Evolutionary conservation across 2,888 invertebrate genomes (phyloP).

Genomic region (Timema cristinae): DNA sequence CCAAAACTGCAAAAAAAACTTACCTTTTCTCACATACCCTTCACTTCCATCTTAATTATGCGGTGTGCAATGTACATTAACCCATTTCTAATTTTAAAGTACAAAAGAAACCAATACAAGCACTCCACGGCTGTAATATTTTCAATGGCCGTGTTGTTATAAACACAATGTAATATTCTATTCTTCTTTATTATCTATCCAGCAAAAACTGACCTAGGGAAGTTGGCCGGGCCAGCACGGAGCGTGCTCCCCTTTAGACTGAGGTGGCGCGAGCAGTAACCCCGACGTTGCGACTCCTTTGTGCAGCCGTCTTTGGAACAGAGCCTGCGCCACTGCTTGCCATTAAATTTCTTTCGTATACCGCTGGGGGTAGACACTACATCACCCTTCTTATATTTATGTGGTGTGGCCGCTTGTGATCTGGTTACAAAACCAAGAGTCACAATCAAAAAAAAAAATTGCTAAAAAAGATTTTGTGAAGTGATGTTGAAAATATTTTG

Average conservation of each 20-base stretch:
- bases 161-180: no score
- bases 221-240: slow-evolving; percentile 44
- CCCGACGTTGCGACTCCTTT: slow-evolving; percentile 95
- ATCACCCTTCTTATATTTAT: slow-evolving; percentile 96
- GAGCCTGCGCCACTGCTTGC: slow-evolving; percentile 97
- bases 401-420: slow-evolving; percentile 90
- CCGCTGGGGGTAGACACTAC: slow-evolving; percentile 91
- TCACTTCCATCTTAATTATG: no score
- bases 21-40: no score
- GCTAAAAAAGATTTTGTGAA: no score
- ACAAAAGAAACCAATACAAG: no score
- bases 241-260: slow-evolving; percentile 74
- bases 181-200: no score
- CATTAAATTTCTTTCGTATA: slow-evolving; percentile 98
- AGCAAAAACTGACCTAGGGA: slow-evolving; percentile 43
- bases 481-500: no score
- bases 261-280: slow-evolving; percentile 94
- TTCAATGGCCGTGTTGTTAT: no score
- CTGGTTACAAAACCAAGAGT: slow-evolving; percentile 40
- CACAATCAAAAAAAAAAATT: slow-evolving; percentile 20
- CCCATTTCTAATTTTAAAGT: no score
- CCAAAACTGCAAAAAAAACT: no score
- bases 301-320: slow-evolving; percentile 94
- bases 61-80: no score
- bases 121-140: no score